These are phyloP conservation scores for Pelvicachromis taeniatus DNA, from an alignment of 2,113 vertebrate species.

Conservation along the genomic window DNA sequence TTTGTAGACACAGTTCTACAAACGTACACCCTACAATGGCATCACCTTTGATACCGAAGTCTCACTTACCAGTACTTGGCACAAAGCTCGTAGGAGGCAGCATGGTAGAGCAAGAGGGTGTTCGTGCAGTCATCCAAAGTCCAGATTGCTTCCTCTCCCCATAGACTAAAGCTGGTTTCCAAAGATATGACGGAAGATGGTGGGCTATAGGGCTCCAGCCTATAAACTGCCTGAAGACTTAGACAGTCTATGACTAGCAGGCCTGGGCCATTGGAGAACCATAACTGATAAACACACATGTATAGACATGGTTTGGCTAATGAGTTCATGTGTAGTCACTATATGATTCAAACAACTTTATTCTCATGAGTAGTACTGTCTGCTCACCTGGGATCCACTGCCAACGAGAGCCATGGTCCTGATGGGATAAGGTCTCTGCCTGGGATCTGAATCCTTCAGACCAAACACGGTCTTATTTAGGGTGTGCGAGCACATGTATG, in stretches of 20 bases:
- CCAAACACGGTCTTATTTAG: constrained; percentile 83
- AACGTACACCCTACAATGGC: not conserved
- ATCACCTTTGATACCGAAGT: not conserved
- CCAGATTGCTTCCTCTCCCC: constrained; percentile 89
- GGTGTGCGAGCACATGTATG: constrained; percentile 90
- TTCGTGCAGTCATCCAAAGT: constrained; percentile 83
- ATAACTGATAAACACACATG: constrained; percentile 72
- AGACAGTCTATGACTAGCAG: constrained; percentile 81
- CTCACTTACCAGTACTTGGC: constrained; percentile 79
- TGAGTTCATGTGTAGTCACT: not conserved
- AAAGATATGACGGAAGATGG: constrained; percentile 79
- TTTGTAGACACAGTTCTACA: not conserved
- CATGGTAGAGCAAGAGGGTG: constrained; percentile 85
- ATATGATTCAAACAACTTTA: not conserved
- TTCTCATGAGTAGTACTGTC: not conserved
- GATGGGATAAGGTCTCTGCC: constrained; percentile 87
- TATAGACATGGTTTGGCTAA: not conserved
- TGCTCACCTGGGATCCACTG: constrained; percentile 73
- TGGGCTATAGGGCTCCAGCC: constrained; percentile 82
- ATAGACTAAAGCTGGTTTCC: constrained; percentile 73
- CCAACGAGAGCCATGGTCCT: constrained; percentile 80
- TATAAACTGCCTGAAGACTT: constrained; percentile 73
- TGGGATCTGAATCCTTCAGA: constrained; percentile 80
- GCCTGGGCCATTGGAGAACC: constrained; percentile 93
- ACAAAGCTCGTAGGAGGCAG: constrained; percentile 81